Percentiles rank a stretch among this genome's conserved stretches.
phyloP scores from a whole-genome alignment of 2,888 invertebrate species.

The Pharmacophagus antenor region DNA sequence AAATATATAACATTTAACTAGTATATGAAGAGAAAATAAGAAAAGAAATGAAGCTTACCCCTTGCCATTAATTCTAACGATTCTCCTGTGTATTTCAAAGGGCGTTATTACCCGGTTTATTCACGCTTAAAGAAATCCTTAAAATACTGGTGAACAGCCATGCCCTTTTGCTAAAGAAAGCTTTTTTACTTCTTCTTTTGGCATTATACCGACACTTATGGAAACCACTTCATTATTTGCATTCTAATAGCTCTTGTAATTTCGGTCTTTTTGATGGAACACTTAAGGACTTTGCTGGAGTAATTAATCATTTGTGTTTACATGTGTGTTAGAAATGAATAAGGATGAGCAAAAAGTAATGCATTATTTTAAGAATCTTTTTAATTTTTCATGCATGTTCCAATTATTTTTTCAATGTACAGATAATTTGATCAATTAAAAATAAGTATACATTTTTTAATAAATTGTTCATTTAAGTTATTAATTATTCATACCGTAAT shows the following conservation, averaged over 20 bases:
- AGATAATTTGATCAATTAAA: too few relatives aligned
- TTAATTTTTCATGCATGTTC: not conserved
- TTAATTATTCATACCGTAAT: too few relatives aligned
- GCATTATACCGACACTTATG: slow-evolving; percentile 22
- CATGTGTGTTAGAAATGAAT: not conserved
- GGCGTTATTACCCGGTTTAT: slow-evolving; percentile 28
- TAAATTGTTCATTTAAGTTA: too few relatives aligned
- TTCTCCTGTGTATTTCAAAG: slow-evolving; percentile 28
- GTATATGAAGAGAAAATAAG: slow-evolving; percentile 12
- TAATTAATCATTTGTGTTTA: slow-evolving; percentile 2
- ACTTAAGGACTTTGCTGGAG: not conserved
- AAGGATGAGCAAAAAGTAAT: too few relatives aligned
- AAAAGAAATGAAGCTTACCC: slow-evolving; percentile 20
- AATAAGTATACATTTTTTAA: too few relatives aligned
- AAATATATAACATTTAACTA: slow-evolving; percentile 6
- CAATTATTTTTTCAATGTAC: too few relatives aligned
- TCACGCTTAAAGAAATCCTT: slow-evolving; percentile 29
- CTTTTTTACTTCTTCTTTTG: slow-evolving; percentile 22
- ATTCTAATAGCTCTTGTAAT: slow-evolving; percentile 17
- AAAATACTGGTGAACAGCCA: slow-evolving; percentile 25
- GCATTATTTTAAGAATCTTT: not conserved
- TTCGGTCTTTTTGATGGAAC: not conserved
- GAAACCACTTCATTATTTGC: slow-evolving; percentile 24
- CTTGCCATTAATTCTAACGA: slow-evolving; percentile 26
- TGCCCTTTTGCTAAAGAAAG: slow-evolving; percentile 24